phyloP scores from a whole-genome alignment of 1,140 invertebrate species.

The Rhizoglyphus robini region DNA sequence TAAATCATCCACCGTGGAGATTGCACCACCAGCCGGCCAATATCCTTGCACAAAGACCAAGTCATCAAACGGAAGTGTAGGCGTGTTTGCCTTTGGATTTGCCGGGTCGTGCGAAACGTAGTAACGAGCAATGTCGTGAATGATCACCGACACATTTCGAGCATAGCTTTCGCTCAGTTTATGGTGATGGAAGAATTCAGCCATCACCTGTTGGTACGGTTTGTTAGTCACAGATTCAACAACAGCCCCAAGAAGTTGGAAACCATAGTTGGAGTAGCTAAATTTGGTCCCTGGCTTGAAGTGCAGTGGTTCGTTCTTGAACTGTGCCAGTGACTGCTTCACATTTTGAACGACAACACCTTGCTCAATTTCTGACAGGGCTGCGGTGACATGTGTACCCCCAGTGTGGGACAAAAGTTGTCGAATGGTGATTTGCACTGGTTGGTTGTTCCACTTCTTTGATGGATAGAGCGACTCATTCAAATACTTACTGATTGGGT shows the following conservation, averaged over 20 bases:
- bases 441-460: background rate
- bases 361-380: background rate
- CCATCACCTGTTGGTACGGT: background rate
- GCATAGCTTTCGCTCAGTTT: background rate
- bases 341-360: background rate
- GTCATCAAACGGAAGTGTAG: too few relatives aligned
- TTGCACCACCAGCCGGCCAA: too few relatives aligned
- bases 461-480: background rate
- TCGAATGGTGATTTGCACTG: background rate
- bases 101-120: too few relatives aligned
- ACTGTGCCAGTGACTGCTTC: background rate
- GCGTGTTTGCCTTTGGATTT: too few relatives aligned
- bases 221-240: constrained; percentile 10
- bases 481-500: background rate
- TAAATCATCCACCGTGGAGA: too few relatives aligned
- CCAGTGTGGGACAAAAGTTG: constrained; percentile 6
- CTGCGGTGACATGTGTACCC: background rate
- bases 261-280: constrained; percentile 17
- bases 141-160: too few relatives aligned
- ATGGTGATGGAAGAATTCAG: constrained; percentile 1
- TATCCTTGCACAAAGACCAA: too few relatives aligned
- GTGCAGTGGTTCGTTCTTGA: background rate
- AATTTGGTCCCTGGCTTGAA: constrained; percentile 16
- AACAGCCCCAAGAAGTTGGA: constrained; percentile 7
- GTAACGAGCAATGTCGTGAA: too few relatives aligned